A percentile compares a stretch with the other conserved stretches of the same genome.
phyloP scores from a whole-genome alignment of 2,888 invertebrate species.

The Philhelius pedissequus region DNA sequence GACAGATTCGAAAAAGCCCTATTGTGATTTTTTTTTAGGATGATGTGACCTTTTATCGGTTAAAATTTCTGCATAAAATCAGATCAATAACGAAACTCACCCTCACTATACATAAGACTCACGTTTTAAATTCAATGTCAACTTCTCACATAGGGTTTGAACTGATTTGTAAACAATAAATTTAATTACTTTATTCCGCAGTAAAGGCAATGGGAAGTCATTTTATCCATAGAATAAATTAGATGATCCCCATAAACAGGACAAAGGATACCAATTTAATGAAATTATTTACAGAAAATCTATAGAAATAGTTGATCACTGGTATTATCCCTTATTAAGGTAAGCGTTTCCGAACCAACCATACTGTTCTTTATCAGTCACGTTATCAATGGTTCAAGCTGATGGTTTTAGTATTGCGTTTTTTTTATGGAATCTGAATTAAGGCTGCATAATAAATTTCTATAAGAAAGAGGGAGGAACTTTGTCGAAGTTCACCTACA shows the following conservation, averaged over 20 bases:
- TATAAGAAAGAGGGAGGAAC: not conserved
- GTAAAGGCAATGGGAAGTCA: not conserved
- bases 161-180: constrained; percentile 26
- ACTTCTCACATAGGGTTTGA: not conserved
- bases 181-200: constrained; percentile 11
- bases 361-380: not conserved
- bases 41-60: too few relatives aligned
- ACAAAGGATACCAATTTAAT: not conserved
- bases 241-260: not conserved
- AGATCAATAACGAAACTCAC: not conserved
- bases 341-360: not conserved
- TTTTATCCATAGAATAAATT: not conserved
- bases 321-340: not conserved
- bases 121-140: not conserved
- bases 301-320: not conserved
- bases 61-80: not conserved
- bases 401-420: constrained; percentile 11
- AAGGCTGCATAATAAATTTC: constrained; percentile 46
- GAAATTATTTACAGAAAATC: not conserved
- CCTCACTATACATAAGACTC: not conserved
- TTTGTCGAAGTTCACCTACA: not conserved
- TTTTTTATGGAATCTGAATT: constrained; percentile 42
- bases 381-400: constrained; percentile 7
- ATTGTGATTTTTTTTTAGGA: too few relatives aligned
- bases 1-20: too few relatives aligned